Evolutionary conservation across 2,797 vertebrate species (phyloP).

Genomic region (Pagetopsis macropterus): DNA sequence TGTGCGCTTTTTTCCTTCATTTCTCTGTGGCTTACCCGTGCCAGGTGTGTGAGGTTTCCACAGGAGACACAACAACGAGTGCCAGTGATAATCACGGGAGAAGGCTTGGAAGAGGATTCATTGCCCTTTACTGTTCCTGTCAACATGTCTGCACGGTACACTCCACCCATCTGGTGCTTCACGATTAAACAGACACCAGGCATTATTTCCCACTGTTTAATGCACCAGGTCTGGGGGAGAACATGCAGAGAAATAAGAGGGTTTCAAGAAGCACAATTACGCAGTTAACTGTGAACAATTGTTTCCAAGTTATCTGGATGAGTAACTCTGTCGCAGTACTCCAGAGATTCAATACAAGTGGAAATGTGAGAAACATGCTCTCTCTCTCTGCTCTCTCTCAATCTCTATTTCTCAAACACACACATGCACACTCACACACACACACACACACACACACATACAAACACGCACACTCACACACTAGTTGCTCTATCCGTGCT

Average conservation of each 20-base stretch:
- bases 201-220: constrained; percentile 34
- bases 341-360: constrained; percentile 34
- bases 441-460: constrained; percentile 14
- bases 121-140: constrained; percentile 18
- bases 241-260: constrained; percentile 26
- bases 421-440: constrained; percentile 5
- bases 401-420: background rate
- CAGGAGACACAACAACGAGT: constrained; percentile 13
- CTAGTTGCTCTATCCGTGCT: constrained; percentile 41
- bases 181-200: constrained; percentile 20
- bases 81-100: constrained; percentile 22
- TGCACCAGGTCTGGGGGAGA: constrained; percentile 35
- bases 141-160: constrained; percentile 18
- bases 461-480: constrained; percentile 13
- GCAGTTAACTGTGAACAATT: constrained; percentile 43
- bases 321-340: constrained; percentile 34
- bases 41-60: constrained; percentile 28
- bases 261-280: constrained; percentile 35
- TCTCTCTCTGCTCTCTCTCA: background rate
- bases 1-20: background rate
- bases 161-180: constrained; percentile 32
- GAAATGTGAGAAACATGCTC: constrained; percentile 17
- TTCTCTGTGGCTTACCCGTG: background rate
- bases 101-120: constrained; percentile 1
- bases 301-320: constrained; percentile 24